Evolutionary conservation across 1,140 invertebrate genomes (phyloP).

Genomic region (Rhagoletis pomonella): DNA sequence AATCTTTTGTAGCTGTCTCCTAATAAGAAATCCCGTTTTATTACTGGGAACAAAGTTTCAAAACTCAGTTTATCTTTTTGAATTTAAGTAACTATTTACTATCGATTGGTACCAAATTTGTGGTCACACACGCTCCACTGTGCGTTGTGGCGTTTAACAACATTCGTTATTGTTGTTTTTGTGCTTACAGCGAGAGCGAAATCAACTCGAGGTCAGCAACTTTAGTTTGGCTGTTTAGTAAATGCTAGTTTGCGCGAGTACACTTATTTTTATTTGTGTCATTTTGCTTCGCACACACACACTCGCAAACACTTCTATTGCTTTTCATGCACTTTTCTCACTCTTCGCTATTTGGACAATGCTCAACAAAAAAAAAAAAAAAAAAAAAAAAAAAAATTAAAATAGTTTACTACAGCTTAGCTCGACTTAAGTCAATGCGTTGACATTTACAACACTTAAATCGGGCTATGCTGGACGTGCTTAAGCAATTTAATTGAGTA

Average conservation of each 20-base stretch:
- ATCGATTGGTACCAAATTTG: too few relatives aligned
- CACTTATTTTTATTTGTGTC: neutral
- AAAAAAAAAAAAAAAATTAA: too few relatives aligned
- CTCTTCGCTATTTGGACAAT: neutral
- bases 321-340: neutral
- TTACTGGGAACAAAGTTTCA: too few relatives aligned
- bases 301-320: neutral
- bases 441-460: constrained; percentile 40
- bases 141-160: neutral
- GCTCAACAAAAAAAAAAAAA: neutral
- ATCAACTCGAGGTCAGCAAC: constrained; percentile 56
- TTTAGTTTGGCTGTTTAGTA: constrained; percentile 19
- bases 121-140: too few relatives aligned
- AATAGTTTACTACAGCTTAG: neutral
- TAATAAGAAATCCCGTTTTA: too few relatives aligned
- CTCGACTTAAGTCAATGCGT: neutral
- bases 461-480: neutral
- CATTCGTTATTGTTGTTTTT: neutral
- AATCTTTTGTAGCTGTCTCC: too few relatives aligned
- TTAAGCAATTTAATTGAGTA: constrained; percentile 17
- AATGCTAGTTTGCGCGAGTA: too few relatives aligned
- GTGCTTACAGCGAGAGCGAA: constrained; percentile 19
- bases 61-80: too few relatives aligned
- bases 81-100: too few relatives aligned
- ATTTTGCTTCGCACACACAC: neutral